Evolutionary conservation across 2,113 vertebrate species (phyloP).

Genomic region (Dipodomys spectabilis): DNA sequence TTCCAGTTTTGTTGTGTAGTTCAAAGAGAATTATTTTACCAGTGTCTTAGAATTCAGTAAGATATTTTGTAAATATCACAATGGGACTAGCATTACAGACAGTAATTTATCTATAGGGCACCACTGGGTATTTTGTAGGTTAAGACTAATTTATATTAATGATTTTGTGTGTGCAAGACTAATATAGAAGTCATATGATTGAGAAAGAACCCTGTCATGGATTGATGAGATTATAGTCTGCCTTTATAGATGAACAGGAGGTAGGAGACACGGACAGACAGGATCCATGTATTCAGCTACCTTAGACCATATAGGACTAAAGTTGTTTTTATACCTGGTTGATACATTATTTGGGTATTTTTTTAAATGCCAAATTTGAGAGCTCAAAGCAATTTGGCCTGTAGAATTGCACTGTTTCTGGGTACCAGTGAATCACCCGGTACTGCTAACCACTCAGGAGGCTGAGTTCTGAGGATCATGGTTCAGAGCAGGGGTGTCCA

Average conservation of each 20-base stretch:
- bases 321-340: slow-evolving; percentile 67
- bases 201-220: background rate
- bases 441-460: too few species aligned
- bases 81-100: background rate
- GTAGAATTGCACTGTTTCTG: slow-evolving; percentile 22
- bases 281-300: slow-evolving; percentile 30
- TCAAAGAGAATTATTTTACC: slow-evolving; percentile 12
- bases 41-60: background rate
- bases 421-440: too few species aligned
- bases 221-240: slow-evolving; percentile 5
- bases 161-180: background rate
- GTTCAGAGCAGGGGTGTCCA: too few species aligned
- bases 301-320: background rate
- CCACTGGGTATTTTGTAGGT: slow-evolving; percentile 44
- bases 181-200: background rate
- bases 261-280: background rate
- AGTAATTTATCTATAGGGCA: slow-evolving; percentile 27
- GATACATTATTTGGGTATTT: slow-evolving; percentile 67
- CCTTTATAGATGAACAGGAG: background rate
- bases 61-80: background rate
- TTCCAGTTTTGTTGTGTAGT: background rate
- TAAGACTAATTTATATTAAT: background rate
- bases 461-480: too few species aligned
- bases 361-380: slow-evolving; percentile 60
- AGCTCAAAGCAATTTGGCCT: slow-evolving; percentile 32